Evolutionary conservation across 2,888 invertebrate genomes (phyloP), one percentile per base, ranked within the genome.

Genomic region (Dilophus febrilis): DNA sequence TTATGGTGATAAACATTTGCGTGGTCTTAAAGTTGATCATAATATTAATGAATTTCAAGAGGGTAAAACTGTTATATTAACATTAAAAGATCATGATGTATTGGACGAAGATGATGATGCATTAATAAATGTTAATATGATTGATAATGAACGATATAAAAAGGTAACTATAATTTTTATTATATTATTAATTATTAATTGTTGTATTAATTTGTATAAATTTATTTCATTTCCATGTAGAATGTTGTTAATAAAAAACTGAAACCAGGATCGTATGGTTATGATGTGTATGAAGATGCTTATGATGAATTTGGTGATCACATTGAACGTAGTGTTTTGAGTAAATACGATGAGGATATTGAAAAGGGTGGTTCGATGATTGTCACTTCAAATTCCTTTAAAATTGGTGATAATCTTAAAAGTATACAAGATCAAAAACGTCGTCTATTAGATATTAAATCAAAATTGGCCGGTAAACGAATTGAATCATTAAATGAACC

Each of bases 291-390:
- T 47, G 77, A 76, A 44, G 81, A 77, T 35, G 75, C 79, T 48
- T 66, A 74, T 44, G 77, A 80, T 52, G 75, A 77, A 40, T 70
- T 70, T 42, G 75, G 78, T 4, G 68, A 76, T 43, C 71, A 74
- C 3, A 64, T 63, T 46, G 67, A 70, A 47, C 74, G 74, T 51
- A 70, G 72, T 11, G 66, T 98, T 37, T 70, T 98, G 18, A 68
- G 77, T 49, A 92, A 98, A 65, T 97, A 98, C 57, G 92, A 97
- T 58, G 92, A 92, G 53, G 82, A 80, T 1, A 71, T 66, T 40
- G 76, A 75, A 49, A 72, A 68, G 48, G n/a, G n/a, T n/a, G n/a
- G n/a, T n/a, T n/a, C n/a, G n/a, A n/a, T n/a, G n/a, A n/a, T n/a
- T n/a, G n/a, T n/a, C n/a, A n/a, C n/a, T n/a, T 68, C 71, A 18